Evolutionary conservation across 2,113 vertebrate species (phyloP), one percentile per base, ranked within the genome.

Genomic region (Leptobrachium ailaonicum): DNA sequence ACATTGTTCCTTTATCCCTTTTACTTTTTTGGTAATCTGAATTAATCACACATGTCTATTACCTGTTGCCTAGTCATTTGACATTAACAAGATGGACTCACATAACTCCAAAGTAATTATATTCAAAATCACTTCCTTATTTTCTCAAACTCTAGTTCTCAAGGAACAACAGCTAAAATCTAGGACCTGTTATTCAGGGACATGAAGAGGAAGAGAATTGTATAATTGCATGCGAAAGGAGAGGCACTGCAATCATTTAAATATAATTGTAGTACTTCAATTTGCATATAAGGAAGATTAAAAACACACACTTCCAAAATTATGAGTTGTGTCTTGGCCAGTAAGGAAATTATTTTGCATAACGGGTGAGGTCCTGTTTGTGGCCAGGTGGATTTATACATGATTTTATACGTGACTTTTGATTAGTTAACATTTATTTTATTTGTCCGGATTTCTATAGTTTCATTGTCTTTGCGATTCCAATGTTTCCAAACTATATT

Each of bases 211-310:
- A 80, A 80, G 63, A 80, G 11, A 63, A 41, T 47, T 7, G 9
- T 44, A 56, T 73, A 56, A 7, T 64, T 72, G 40, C 47, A 54
- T 79, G 13, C 12, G 43, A 73, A 64, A 44, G 45, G 45, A 70
- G 67, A 47, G 56, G 42, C 56, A 11, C 11, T 45, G 42, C 41
- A 62, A 63, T 78, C 3, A 56, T 42, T 43, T 11, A 41, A 79
- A 71, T 47, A 32, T 62, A 64, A 77, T 70, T 40, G 44, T 12
- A 44, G 41, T 50, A 64, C 32, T 20, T 32, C 10, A 53, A 66
- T 79, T 79, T 79, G 54, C 60, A 64, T 79, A 54, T 54, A 10
- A 72, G 77, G 77, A 79, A 66, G 69, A 62, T 40, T 77, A 66
- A 70, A 69, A 4, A 71, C 41, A 72, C 32, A 79, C 56, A 54